Conservation (phyloP, 2,113 vertebrate genomes). For the Bubo scandiacus region DNA sequence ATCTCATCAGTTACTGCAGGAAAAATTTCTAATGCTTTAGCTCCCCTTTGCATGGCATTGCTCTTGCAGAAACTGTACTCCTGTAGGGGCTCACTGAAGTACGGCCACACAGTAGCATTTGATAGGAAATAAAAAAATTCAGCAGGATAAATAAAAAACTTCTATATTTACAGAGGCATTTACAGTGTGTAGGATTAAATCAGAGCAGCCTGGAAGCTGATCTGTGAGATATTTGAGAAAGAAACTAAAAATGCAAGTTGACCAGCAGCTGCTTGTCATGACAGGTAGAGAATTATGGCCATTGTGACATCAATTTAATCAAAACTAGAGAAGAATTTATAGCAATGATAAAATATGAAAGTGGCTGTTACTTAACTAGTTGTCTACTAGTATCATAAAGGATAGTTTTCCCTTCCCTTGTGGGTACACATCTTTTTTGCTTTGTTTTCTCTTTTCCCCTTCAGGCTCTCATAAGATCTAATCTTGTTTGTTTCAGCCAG, state of each 20-base stretch:
- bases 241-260: neutral
- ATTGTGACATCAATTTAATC: neutral
- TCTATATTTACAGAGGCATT: neutral
- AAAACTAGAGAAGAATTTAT: neutral
- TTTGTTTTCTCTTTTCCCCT: neutral
- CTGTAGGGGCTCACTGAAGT: neutral
- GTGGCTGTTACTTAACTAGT: neutral
- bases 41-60: neutral
- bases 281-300: neutral
- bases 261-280: neutral
- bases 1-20: neutral
- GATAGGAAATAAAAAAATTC: neutral
- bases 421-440: neutral
- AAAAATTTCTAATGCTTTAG: neutral
- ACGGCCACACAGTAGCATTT: neutral
- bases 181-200: neutral
- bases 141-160: neutral
- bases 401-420: neutral
- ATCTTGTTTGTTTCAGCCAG: neutral
- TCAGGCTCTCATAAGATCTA: neutral
- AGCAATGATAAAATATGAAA: neutral
- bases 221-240: neutral
- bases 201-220: neutral
- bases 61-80: neutral
- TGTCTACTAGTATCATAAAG: neutral